Evolutionary conservation across 1,140 invertebrate species (phyloP).

Genomic region (Neuroterus valhalla): DNA sequence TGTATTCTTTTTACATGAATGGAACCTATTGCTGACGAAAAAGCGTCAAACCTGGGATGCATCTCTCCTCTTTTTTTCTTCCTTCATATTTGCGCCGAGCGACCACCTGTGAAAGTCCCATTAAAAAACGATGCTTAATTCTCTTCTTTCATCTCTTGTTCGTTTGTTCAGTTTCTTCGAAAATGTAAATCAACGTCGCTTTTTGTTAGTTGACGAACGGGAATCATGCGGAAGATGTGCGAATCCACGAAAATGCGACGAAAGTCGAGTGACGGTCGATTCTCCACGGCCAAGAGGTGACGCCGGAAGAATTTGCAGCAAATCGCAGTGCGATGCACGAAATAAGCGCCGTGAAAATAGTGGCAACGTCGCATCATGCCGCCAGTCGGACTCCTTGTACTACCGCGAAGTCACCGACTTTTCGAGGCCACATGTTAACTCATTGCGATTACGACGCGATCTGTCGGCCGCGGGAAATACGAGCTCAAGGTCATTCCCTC

Average conservation of each 20-base stretch:
- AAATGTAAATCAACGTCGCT: neutral
- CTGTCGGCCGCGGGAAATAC: constrained; percentile 71
- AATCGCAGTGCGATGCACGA: constrained; percentile 24
- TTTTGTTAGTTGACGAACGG: neutral
- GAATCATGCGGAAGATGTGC: constrained; percentile 9
- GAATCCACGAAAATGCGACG: constrained; percentile 24
- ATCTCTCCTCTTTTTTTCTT: neutral
- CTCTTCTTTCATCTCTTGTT: neutral
- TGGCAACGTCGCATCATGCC: constrained; percentile 66
- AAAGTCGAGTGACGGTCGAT: constrained; percentile 13
- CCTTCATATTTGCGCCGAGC: neutral
- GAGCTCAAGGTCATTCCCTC: constrained; percentile 69
- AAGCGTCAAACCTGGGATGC: neutral
- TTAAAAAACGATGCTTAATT: neutral
- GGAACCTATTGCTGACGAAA: neutral
- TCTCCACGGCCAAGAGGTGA: constrained; percentile 31
- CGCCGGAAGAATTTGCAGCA: constrained; percentile 46
- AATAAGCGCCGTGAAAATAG: constrained; percentile 38
- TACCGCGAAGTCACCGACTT: constrained; percentile 72
- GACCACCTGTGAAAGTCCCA: neutral
- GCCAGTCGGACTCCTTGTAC: constrained; percentile 49
- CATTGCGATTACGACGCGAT: constrained; percentile 72
- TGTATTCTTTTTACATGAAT: constrained; percentile 3
- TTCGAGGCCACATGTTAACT: constrained; percentile 72
- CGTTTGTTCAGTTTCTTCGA: neutral